Evolutionary conservation across 2,888 invertebrate species (phyloP), one percentile per base, ranked within the genome.

Genomic region (Cryptosula pallasiana): DNA sequence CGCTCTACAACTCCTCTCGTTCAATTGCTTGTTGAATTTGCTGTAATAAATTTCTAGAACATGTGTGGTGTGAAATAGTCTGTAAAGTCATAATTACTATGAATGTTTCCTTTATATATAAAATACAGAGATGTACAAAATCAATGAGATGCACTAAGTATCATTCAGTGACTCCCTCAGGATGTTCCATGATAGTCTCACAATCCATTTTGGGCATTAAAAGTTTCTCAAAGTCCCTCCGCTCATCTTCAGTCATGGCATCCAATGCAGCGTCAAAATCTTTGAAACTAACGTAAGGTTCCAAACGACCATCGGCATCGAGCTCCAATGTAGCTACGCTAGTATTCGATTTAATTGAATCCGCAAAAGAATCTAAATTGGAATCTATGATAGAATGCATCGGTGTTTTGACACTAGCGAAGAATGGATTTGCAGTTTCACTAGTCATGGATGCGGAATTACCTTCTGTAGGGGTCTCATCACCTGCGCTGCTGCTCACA

Each of bases 221-320:
- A 9, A n/a, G 35, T 45, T 35, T 77, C 72, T 78, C 75, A 23
- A 83, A 75, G 20, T 76, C 76, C 58, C 81, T 79, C 73, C 77
- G 75, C 72, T 82, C 79, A 3, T 78, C 78, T 25, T 81, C 82
- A 27, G 79, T 79, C 76, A 83, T 76, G 71, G 78, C 78, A 54
- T 78, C 79, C 25, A 83, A 77, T 23, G 80, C 80, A 63, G 77
- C 74, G 75, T 80, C 80, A 77, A 81, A 95, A 79, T 90, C 90
- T 0, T 90, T 87, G 83, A 95, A 95, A 83, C 93, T 91, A 0
- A 95, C 93, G 81, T 95, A 94, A 0, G 92, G 89, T 72, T 89
- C 89, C 1, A 94, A 90, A 79, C 88, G 89, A 29, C 89, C 88
- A 79, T 91, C 90, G 76, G 88, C 88, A 78, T 91, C 90, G 0